Base-by-base conservation (phyloP, 2,113 vertebrate species). In the Thymallus thymallus region DNA sequence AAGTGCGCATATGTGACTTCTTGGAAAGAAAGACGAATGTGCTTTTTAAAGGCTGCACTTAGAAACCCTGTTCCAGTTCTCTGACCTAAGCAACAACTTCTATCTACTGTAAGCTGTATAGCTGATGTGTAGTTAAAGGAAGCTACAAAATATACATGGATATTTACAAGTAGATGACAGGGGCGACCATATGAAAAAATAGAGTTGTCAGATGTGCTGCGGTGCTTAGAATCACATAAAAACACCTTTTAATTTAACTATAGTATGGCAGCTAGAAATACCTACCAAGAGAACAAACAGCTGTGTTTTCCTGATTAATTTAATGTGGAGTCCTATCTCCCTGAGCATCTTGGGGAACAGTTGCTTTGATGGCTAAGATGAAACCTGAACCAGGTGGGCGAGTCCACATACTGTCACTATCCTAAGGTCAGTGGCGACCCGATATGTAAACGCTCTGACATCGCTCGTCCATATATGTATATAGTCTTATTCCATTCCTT, bases 141-240 rank as follows among this genome's bases (percentile, higher is more conserved):
- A 78, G 77, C 79, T 70, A 86, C 88, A n/a, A 91, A 91, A 92
- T 87, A 85, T 87, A 84, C 72, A 90, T 85, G 71, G 58, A 76
- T 88, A 90, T 90, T 89, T 90, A 90, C 86, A 88, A 78, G 76
- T 83, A 81, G 83, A 82, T 67, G 69, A 86, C 80, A 79, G 23
- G 73, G 77, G 79, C 32, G 82, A 87, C 86, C 78, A 26, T 67
- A 74, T 87, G 91, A 64, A 92, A 90, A 90, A 89, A 92, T 88
- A 82, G 65, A 91, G 72, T 82, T 51, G 68, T 73, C 66, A 61
- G 63, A 85, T 83, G 83, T 80, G 75, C 81, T 65, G 69, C 67
- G 76, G 80, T 78, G 63, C 58, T 32, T 81, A 80, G 65, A 82
- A 65, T 78, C 79, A 72, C 70, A 72, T 41, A 66, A 62, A 67